phyloP scores from a whole-genome alignment of 2,113 vertebrate species.

The Oxygymnocypris stewartii region DNA sequence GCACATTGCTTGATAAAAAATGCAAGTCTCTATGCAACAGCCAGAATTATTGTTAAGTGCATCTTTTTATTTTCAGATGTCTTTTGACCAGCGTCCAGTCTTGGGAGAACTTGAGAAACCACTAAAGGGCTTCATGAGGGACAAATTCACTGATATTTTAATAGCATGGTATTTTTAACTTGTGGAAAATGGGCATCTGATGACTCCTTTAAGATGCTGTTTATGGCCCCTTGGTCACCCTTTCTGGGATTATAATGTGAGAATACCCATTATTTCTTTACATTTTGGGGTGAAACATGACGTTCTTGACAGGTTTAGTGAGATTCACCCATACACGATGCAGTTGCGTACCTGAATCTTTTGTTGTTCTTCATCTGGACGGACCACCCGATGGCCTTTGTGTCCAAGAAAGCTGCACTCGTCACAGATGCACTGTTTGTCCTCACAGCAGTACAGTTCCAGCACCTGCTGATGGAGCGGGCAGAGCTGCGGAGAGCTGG shows the following conservation, averaged over 20 bases:
- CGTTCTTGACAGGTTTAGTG: not conserved
- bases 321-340: not conserved
- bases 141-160: too few species aligned
- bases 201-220: not conserved
- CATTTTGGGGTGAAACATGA: not conserved
- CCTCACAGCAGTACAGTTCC: constrained; percentile 71
- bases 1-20: too few species aligned
- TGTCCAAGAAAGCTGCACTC: constrained; percentile 68
- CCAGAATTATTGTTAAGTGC: too few species aligned
- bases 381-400: constrained; percentile 67
- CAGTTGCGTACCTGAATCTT: constrained; percentile 64
- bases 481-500: constrained; percentile 58
- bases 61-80: too few species aligned
- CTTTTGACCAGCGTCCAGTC: too few species aligned
- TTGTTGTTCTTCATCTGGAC: constrained; percentile 61
- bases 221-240: not conserved
- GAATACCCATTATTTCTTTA: not conserved
- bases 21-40: too few species aligned
- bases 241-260: not conserved
- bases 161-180: too few species aligned
- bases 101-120: too few species aligned
- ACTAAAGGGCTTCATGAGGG: too few species aligned
- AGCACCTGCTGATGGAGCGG: constrained; percentile 66
- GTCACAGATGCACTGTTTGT: constrained; percentile 70
- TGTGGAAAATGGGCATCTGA: too few species aligned